Evolutionary conservation across 2,888 invertebrate species (phyloP).

Genomic region (Rotaria magnacalcarata): DNA sequence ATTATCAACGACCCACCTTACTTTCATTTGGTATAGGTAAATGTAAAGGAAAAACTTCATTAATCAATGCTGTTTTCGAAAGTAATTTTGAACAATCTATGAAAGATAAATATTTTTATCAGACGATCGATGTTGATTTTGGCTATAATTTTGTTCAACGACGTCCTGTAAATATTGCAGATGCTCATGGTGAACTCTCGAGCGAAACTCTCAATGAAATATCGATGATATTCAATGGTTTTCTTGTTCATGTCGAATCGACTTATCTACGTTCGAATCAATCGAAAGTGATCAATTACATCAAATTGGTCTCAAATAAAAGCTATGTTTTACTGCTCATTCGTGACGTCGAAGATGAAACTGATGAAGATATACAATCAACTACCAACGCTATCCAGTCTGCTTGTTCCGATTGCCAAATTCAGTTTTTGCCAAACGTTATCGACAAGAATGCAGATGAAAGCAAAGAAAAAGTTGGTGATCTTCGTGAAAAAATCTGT

Average conservation of each 20-base stretch:
- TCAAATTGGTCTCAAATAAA: not conserved
- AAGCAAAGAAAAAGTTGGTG: not conserved
- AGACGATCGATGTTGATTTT: not conserved
- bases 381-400: not conserved
- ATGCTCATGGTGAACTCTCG: not conserved
- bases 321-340: not conserved
- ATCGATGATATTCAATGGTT: not conserved
- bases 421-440: not conserved
- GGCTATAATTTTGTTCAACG: not conserved
- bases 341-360: not conserved
- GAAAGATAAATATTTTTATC: not conserved
- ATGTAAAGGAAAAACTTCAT: slow-evolving; percentile 6
- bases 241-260: not conserved
- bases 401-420: not conserved
- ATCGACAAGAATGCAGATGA: not conserved
- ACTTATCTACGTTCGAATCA: not conserved
- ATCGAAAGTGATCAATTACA: not conserved
- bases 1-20: not conserved
- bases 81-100: not conserved
- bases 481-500: not conserved
- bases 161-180: not conserved
- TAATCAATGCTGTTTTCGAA: not conserved
- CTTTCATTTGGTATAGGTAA: not conserved
- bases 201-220: not conserved
- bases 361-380: not conserved